Evolutionary conservation across 2,888 invertebrate genomes (phyloP).

Genomic region (Parnassius mnemosyne): DNA sequence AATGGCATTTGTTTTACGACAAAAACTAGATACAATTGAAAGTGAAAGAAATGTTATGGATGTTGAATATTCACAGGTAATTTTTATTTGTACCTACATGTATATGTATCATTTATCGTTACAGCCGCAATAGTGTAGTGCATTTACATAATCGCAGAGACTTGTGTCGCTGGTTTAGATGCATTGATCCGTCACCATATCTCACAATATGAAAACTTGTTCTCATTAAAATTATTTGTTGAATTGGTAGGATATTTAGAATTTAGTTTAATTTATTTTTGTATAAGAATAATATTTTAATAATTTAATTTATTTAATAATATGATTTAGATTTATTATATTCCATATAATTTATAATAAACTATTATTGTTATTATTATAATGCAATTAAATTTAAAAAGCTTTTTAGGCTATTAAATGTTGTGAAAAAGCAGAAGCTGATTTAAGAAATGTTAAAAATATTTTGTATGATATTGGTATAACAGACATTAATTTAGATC

Average conservation of each 20-base stretch:
- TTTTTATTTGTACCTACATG: too few species aligned
- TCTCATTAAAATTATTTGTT: too few species aligned
- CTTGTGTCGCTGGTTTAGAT: too few species aligned
- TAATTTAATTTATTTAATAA: too few species aligned
- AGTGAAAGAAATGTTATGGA: conserved; percentile 70
- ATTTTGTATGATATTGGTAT: conserved; percentile 62
- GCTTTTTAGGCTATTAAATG: conserved; percentile 57
- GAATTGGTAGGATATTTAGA: too few species aligned
- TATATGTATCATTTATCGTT: too few species aligned
- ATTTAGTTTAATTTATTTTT: too few species aligned
- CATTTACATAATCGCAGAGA: too few species aligned
- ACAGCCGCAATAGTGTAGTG: too few species aligned
- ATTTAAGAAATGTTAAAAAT: conserved; percentile 66
- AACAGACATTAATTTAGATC: conserved; percentile 47
- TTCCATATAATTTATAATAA: background rate
- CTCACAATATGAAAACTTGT: too few species aligned
- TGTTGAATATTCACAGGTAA: conserved; percentile 66
- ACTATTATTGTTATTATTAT: background rate
- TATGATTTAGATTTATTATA: background rate
- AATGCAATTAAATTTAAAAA: background rate
- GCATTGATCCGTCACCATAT: too few species aligned
- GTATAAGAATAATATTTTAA: too few species aligned
- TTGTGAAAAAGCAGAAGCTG: conserved; percentile 68
- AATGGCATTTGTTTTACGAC: conserved; percentile 58
- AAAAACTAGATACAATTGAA: conserved; percentile 63